Percentiles rank a stretch among this genome's conserved stretches.
These are phyloP conservation scores for Hylomyscus alleni DNA, from an alignment of 2,797 vertebrate genomes.

Conservation along the genomic window DNA sequence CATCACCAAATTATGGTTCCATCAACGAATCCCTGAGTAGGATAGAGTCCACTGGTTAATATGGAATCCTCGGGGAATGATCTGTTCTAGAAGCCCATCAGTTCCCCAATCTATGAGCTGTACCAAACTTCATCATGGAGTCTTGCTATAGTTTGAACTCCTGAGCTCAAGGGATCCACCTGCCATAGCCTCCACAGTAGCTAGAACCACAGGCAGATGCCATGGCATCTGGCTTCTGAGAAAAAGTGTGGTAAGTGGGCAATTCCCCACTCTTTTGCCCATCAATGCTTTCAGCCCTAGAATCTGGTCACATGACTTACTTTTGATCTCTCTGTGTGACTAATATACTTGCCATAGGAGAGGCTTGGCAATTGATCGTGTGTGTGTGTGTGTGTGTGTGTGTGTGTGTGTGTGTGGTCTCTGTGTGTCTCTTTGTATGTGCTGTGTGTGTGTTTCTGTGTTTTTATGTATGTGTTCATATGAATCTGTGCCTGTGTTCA, in stretches of 20 bases:
- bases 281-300: no score
- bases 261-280: not conserved
- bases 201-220: no score
- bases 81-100: not conserved
- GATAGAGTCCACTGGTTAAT: not conserved
- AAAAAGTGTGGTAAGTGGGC: not conserved
- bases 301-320: not conserved
- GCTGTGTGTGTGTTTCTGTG: not conserved
- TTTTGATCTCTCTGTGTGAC: not conserved
- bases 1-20: not conserved
- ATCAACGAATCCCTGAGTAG: not conserved
- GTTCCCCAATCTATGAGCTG: not conserved
- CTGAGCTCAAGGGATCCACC: no score
- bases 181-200: not conserved
- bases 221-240: not conserved
- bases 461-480: not conserved
- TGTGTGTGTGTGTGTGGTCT: no score
- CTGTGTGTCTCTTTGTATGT: not conserved
- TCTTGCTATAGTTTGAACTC: not conserved
- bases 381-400: not conserved
- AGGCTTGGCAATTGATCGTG: not conserved
- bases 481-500: not conserved
- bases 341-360: not conserved
- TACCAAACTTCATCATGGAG: no score
- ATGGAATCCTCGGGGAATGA: not conserved